These are phyloP conservation scores for Strigamia crassipes DNA, from an alignment of 2,888 invertebrate genomes.

Conservation along the genomic window DNA sequence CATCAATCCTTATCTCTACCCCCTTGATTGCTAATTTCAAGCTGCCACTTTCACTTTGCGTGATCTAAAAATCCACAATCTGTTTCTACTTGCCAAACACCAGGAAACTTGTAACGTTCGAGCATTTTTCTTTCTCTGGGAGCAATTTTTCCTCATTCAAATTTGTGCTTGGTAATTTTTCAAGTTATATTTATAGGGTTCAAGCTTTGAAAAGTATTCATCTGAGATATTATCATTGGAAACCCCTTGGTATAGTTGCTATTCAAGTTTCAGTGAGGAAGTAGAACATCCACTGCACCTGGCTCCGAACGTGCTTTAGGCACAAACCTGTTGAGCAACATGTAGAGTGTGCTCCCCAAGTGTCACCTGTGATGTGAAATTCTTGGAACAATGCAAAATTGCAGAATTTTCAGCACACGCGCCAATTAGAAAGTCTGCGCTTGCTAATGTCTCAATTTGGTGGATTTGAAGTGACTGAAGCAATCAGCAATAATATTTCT, in stretches of 20 bases:
- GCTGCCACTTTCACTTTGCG: neutral
- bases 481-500: too few species aligned
- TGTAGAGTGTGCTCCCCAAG: neutral
- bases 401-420: neutral
- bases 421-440: too few species aligned
- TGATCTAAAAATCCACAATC: neutral
- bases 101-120: too few species aligned
- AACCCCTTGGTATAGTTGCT: neutral
- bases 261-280: neutral
- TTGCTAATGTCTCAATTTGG: too few species aligned
- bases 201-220: neutral
- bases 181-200: neutral
- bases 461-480: too few species aligned
- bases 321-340: neutral
- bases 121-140: too few species aligned
- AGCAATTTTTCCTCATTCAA: neutral
- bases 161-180: neutral
- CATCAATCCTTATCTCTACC: neutral
- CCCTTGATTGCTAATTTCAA: neutral
- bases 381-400: neutral
- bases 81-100: neutral
- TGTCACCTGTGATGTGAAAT: neutral
- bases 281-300: neutral
- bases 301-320: neutral
- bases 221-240: neutral